These are phyloP conservation scores for Nasonia giraulti DNA, from an alignment of 1,140 invertebrate genomes.

Conservation along the genomic window DNA sequence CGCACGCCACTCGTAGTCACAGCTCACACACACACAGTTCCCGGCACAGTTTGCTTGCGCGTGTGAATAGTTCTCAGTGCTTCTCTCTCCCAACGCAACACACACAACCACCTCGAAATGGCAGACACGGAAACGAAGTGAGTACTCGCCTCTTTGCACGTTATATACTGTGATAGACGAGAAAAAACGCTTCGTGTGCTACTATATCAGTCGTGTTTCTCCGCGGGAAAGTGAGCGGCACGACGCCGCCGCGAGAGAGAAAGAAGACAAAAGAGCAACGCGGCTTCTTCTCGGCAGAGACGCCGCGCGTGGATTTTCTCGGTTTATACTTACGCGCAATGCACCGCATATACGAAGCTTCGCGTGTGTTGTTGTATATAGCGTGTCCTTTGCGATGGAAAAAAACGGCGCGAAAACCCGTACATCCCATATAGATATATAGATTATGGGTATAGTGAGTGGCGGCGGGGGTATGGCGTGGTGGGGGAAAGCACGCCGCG, in stretches of 20 bases:
- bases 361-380: too few species aligned
- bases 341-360: neutral
- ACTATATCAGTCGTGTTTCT: neutral
- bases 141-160: slow-evolving; percentile 53
- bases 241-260: neutral
- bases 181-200: slow-evolving; percentile 1
- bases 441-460: neutral
- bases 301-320: neutral
- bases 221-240: neutral
- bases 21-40: neutral
- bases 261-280: neutral
- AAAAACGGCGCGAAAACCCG: slow-evolving; percentile 25
- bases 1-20: neutral
- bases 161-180: neutral
- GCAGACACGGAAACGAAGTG: slow-evolving; percentile 70
- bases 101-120: slow-evolving; percentile 61
- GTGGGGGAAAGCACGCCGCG: slow-evolving; percentile 58
- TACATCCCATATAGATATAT: neutral
- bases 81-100: neutral
- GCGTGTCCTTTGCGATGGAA: neutral
- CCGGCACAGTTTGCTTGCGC: neutral
- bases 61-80: slow-evolving; percentile 13
- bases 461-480: slow-evolving; percentile 27
- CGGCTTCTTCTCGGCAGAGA: neutral
- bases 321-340: neutral